A percentile compares a stretch with the other conserved stretches of the same genome.
Evolutionary conservation across 2,113 vertebrate species (phyloP).

Genomic region (Mus spicilegus): DNA sequence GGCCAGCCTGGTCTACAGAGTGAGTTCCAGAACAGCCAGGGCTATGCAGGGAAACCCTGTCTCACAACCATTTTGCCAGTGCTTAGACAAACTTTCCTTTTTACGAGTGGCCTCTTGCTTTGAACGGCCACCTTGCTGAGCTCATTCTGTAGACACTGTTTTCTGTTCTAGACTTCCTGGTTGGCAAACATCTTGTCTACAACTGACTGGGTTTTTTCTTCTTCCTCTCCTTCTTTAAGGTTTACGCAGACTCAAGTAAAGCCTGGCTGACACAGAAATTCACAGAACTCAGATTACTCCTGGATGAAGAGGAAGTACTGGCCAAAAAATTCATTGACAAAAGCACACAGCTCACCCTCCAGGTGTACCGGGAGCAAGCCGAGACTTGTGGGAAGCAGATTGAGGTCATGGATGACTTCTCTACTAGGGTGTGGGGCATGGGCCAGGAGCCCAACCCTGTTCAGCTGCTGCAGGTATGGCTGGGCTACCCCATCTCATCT

Average conservation of each 20-base stretch:
- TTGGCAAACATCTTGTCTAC: conserved; percentile 45
- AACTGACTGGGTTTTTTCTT: conserved; percentile 28
- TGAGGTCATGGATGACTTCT: conserved; percentile 72
- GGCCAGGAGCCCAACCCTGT: conserved; percentile 77
- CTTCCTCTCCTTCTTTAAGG: conserved; percentile 61
- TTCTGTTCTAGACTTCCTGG: not conserved
- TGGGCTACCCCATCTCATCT: not conserved
- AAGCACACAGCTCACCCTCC: conserved; percentile 81
- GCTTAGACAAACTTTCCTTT: not conserved
- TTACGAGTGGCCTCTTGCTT: not conserved
- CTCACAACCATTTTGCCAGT: not conserved
- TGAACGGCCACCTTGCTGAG: not conserved
- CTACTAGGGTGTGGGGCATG: conserved; percentile 67
- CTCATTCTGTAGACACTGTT: not conserved
- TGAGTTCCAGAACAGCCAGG: not conserved
- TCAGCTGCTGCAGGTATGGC: conserved; percentile 84
- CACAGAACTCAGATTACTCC: conserved; percentile 82
- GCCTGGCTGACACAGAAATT: conserved; percentile 82
- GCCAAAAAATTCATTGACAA: conserved; percentile 84
- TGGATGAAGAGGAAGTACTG: conserved; percentile 85
- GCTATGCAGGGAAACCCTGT: not conserved
- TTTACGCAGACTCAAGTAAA: conserved; percentile 78
- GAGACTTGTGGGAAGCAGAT: conserved; percentile 76
- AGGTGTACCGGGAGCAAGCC: conserved; percentile 73
- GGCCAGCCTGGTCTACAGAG: not conserved